Evolutionary conservation across 37 sponge, comb jelly and placozoan species (phyloP).

Genomic region (Oscarella lobularis): DNA sequence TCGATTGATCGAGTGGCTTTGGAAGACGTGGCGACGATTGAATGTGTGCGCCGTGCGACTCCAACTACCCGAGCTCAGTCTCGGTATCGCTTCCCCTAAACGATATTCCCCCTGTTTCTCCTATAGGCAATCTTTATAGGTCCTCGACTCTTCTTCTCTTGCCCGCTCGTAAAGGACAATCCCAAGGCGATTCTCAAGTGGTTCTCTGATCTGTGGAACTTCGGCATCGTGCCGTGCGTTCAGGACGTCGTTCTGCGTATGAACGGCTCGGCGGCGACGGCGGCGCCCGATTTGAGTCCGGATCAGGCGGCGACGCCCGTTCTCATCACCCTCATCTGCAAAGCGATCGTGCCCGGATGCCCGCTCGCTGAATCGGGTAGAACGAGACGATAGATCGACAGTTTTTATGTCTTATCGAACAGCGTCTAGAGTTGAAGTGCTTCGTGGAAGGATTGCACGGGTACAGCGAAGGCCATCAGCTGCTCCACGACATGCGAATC

Average conservation of each 20-base stretch:
- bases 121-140: no score
- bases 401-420: background rate
- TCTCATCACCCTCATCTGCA: background rate
- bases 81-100: no score
- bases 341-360: background rate
- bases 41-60: background rate
- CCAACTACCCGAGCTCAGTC: background rate
- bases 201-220: background rate
- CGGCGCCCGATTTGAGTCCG: background rate
- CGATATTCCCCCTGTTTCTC: no score
- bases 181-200: background rate
- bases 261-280: background rate
- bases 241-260: background rate
- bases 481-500: background rate
- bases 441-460: background rate
- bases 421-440: background rate
- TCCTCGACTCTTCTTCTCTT: background rate
- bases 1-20: background rate
- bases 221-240: background rate
- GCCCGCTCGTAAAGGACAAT: background rate
- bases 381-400: background rate
- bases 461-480: slow-evolving; percentile 1
- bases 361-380: background rate
- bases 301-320: background rate
- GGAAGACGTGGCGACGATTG: background rate